phyloP scores from a whole-genome alignment of 1,140 invertebrate genomes.

The Anadara kagoshimensis region DNA sequence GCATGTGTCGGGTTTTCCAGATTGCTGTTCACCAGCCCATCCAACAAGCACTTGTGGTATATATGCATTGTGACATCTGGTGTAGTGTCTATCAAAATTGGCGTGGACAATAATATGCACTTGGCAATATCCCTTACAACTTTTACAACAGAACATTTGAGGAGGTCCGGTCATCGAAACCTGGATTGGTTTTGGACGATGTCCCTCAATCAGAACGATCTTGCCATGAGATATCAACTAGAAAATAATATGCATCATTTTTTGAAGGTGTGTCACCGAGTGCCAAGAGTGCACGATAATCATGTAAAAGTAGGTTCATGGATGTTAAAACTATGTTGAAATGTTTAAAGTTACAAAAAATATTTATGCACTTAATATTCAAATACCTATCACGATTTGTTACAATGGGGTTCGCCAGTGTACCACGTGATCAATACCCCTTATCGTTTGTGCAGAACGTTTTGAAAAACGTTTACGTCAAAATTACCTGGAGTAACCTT shows the following conservation, averaged over 20 bases:
- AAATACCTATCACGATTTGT: no score
- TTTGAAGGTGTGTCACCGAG: no score
- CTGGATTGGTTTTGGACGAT: conserved; percentile 17
- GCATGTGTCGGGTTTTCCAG: conserved; percentile 24
- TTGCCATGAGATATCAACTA: conserved; percentile 13
- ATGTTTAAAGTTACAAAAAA: no score
- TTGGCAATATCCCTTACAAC: conserved; percentile 38
- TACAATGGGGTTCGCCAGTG: no score
- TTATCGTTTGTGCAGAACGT: no score
- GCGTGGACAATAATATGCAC: conserved; percentile 28
- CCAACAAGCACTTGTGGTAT: conserved; percentile 47
- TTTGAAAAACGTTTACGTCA: no score
- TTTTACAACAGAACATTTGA: conserved; percentile 44
- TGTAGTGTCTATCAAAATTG: conserved; percentile 9
- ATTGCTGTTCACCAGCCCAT: conserved; percentile 27
- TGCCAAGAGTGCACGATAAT: no score
- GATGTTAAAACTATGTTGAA: no score
- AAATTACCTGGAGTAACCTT: no score
- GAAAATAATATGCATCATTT: not conserved
- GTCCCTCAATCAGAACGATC: conserved; percentile 36
- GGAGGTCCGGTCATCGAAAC: conserved; percentile 43
- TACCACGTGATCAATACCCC: no score
- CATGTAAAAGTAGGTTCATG: no score
- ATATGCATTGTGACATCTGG: conserved; percentile 1
- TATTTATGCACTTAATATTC: no score